These are phyloP conservation scores for Meloe dianella DNA, from an alignment of 2,888 invertebrate genomes.

Conservation along the genomic window DNA sequence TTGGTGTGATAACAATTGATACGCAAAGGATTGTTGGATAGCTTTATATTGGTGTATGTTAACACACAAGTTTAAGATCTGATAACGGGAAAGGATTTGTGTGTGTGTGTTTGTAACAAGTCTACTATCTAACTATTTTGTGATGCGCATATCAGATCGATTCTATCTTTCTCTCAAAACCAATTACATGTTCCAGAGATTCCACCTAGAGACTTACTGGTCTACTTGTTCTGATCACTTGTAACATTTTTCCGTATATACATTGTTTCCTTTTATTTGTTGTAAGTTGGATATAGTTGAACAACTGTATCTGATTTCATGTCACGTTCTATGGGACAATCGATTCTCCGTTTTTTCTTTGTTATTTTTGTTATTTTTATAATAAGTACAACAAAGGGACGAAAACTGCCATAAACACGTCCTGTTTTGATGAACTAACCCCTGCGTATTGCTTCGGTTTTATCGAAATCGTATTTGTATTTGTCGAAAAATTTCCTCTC, in stretches of 20 bases:
- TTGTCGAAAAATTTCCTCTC: neutral
- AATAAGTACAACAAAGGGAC: neutral
- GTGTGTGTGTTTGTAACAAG: neutral
- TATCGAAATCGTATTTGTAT: neutral
- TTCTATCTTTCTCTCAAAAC: neutral
- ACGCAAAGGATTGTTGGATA: neutral
- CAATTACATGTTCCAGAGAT: neutral
- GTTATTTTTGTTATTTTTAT: too few relatives aligned
- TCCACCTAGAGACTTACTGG: neutral
- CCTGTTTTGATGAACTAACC: neutral
- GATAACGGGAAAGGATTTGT: constrained; percentile 35
- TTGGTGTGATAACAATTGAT: neutral
- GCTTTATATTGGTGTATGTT: constrained; percentile 34
- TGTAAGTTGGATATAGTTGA: neutral
- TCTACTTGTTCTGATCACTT: neutral
- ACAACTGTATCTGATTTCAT: constrained; percentile 7
- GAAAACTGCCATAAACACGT: constrained; percentile 11
- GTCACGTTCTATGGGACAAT: constrained; percentile 4
- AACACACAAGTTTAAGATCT: constrained; percentile 36
- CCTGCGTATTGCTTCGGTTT: neutral
- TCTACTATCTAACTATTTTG: constrained; percentile 22
- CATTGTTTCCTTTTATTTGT: neutral
- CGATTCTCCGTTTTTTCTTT: too few relatives aligned
- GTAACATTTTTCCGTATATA: neutral
- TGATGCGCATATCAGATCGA: constrained; percentile 32